Percentiles rank a stretch among this genome's conserved stretches.
Evolutionary conservation across 1,140 invertebrate species (phyloP).

Genomic region (Prorops nasuta): DNA sequence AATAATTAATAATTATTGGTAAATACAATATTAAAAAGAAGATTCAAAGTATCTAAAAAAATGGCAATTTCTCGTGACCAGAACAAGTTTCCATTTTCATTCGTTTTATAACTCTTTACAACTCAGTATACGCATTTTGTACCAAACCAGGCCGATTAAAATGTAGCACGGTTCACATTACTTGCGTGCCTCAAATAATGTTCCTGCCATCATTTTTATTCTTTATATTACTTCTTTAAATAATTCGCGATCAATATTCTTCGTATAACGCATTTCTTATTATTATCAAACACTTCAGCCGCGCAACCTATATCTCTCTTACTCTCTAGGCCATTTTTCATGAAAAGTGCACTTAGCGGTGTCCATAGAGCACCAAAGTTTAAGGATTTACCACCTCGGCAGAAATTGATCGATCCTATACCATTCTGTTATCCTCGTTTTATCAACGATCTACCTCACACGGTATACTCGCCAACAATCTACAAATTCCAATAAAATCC

Average conservation of each 20-base stretch:
- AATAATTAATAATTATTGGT: constrained; percentile 40
- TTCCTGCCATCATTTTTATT: constrained; percentile 45
- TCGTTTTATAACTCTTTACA: constrained; percentile 50
- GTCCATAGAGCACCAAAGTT: constrained; percentile 53
- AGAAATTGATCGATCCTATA: constrained; percentile 49
- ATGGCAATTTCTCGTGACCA: constrained; percentile 57
- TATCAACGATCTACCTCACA: no score
- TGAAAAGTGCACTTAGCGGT: constrained; percentile 55
- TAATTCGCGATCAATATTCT: constrained; percentile 48
- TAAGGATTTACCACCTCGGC: constrained; percentile 49
- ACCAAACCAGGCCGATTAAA: constrained; percentile 57
- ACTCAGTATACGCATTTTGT: constrained; percentile 53
- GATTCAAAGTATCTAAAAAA: constrained; percentile 32
- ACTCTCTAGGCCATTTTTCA: constrained; percentile 53
- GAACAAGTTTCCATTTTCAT: constrained; percentile 51
- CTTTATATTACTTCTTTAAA: constrained; percentile 52
- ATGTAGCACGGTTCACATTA: constrained; percentile 34
- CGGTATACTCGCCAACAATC: no score
- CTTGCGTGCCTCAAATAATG: constrained; percentile 44
- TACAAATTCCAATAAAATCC: no score
- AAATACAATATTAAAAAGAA: constrained; percentile 39
- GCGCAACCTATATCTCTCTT: constrained; percentile 40
- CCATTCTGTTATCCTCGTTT: no score
- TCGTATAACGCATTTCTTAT: constrained; percentile 39
- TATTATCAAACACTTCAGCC: constrained; percentile 37